Conservation (phyloP, 2,888 invertebrate species). For the Dusona sp. region DNA sequence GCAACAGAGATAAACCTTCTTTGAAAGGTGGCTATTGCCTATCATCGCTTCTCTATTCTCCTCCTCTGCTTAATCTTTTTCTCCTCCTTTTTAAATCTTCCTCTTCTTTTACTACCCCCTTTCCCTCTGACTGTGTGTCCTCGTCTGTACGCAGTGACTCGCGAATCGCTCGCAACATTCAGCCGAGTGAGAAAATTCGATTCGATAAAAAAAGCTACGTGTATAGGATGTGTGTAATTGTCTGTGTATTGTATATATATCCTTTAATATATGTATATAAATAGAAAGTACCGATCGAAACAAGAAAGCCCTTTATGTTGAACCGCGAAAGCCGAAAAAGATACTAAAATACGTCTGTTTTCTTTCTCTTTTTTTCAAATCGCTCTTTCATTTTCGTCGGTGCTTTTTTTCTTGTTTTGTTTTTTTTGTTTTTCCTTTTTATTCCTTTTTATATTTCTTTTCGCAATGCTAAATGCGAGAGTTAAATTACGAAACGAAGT, state of each 20-base stretch:
- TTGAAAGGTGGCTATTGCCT: constrained; percentile 59
- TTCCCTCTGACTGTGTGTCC: constrained; percentile 27
- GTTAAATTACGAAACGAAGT: constrained; percentile 1
- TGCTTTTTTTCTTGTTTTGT: not conserved
- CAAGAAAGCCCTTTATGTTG: constrained; percentile 41
- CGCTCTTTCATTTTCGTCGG: not conserved
- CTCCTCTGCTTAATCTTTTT: not conserved
- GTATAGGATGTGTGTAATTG: constrained; percentile 19
- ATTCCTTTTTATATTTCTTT: not conserved
- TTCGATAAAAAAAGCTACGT: constrained; percentile 60
- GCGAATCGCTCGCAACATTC: constrained; percentile 60
- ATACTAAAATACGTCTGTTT: not conserved
- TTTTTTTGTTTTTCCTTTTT: too few relatives aligned
- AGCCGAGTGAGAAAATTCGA: constrained; percentile 45
- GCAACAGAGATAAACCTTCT: constrained; percentile 61
- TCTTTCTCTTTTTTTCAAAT: not conserved
- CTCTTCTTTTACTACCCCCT: not conserved
- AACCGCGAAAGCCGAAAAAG: constrained; percentile 40
- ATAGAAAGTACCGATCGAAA: constrained; percentile 43
- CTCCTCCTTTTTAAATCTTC: not conserved
- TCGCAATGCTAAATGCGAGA: not conserved
- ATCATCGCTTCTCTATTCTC: constrained; percentile 33
- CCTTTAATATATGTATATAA: constrained; percentile 5
- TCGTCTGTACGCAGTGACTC: constrained; percentile 68
- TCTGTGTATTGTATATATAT: constrained; percentile 18